phyloP scores from a whole-genome alignment of 2,113 vertebrate species.

The Lucifuga dentata region DNA sequence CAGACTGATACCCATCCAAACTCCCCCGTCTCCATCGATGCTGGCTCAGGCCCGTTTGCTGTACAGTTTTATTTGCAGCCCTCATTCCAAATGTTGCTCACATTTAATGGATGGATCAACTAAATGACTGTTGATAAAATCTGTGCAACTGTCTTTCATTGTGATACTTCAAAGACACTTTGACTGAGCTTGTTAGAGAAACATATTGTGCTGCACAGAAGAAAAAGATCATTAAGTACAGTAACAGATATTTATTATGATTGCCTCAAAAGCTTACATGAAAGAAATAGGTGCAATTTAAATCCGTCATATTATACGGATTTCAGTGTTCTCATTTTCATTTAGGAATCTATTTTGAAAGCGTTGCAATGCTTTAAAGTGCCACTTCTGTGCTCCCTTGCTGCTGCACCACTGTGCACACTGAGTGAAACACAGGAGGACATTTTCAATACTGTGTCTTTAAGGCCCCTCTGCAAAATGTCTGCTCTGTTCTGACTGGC shows the following conservation, averaged over 20 bases:
- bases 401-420: too few relatives aligned
- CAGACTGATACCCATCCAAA: slow-evolving; percentile 39
- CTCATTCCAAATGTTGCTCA: slow-evolving; percentile 57
- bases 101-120: slow-evolving; percentile 60
- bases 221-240: slow-evolving; percentile 35
- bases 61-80: slow-evolving; percentile 51
- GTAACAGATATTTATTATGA: slow-evolving; percentile 40
- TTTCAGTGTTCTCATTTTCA: too few relatives aligned
- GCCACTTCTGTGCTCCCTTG: too few relatives aligned
- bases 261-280: slow-evolving; percentile 10
- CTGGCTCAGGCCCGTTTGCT: slow-evolving; percentile 40
- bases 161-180: slow-evolving; percentile 46
- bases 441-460: too few relatives aligned
- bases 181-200: slow-evolving; percentile 41
- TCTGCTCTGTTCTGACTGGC: too few relatives aligned
- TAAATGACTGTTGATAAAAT: slow-evolving; percentile 54
- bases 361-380: too few relatives aligned
- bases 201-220: slow-evolving; percentile 9
- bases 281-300: slow-evolving; percentile 41
- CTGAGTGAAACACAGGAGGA: too few relatives aligned
- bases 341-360: too few relatives aligned
- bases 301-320: too few relatives aligned
- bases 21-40: slow-evolving; percentile 24
- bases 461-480: too few relatives aligned
- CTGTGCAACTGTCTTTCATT: slow-evolving; percentile 44